phyloP scores from a whole-genome alignment of 1,140 invertebrate species.

The Melipona quadrifasciata region DNA sequence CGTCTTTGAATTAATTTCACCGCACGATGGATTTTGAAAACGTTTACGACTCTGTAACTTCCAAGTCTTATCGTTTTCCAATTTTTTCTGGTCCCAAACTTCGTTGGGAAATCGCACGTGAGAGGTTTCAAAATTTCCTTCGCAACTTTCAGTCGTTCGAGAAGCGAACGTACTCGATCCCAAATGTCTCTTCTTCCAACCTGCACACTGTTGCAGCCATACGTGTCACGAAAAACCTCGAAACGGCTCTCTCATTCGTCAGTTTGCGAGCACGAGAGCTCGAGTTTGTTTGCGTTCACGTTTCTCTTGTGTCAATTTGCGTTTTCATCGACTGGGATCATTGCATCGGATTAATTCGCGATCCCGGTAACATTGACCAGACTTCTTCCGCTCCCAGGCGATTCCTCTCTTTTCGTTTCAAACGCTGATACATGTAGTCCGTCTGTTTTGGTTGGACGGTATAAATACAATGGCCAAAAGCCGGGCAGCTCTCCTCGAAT shows the following conservation, averaged over 20 bases:
- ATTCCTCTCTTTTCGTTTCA: constrained; percentile 21
- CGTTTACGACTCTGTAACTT: no score
- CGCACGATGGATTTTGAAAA: no score
- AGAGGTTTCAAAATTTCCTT: background rate
- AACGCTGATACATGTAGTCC: constrained; percentile 34
- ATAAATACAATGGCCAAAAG: constrained; percentile 65
- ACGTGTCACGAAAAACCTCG: background rate
- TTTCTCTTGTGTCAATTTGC: background rate
- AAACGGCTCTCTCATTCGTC: background rate
- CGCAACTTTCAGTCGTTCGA: no score
- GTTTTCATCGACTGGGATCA: background rate
- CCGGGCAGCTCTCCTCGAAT: constrained; percentile 40
- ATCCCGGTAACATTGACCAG: constrained; percentile 11
- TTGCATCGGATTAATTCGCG: background rate
- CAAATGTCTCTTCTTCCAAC: background rate
- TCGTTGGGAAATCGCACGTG: background rate
- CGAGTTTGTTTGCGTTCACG: background rate
- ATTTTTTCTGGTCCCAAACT: no score
- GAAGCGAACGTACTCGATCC: background rate
- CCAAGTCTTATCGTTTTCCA: no score
- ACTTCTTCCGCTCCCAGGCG: background rate
- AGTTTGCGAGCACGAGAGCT: background rate
- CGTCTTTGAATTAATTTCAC: no score
- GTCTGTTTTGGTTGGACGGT: constrained; percentile 55
- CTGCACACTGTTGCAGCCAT: background rate